Evolutionary conservation across 2,113 vertebrate genomes (phyloP).

Genomic region (Ceyx melanurus): DNA sequence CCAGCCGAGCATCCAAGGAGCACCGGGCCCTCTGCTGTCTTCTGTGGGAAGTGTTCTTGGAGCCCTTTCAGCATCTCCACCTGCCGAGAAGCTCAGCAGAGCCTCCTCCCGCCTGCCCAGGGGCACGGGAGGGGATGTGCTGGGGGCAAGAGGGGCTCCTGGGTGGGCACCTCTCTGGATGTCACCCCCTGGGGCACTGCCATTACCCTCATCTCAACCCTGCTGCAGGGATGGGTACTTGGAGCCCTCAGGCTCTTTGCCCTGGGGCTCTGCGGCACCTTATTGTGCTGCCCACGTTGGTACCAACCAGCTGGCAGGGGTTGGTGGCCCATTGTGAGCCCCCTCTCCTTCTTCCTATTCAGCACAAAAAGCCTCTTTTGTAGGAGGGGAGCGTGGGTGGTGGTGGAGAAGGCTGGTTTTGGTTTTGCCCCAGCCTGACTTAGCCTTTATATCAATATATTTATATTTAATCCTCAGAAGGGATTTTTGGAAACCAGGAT

Average conservation of each 20-base stretch:
- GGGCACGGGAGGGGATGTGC: accelerated
- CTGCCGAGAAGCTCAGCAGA: background rate
- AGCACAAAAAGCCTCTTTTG: background rate
- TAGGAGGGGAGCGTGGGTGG: background rate
- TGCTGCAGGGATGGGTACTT: background rate
- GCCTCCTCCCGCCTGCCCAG: background rate
- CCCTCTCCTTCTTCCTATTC: background rate
- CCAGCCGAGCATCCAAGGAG: background rate
- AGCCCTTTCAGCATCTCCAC: accelerated
- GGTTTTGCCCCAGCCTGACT: background rate
- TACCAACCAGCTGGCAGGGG: background rate
- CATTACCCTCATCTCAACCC: no score
- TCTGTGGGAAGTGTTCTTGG: background rate
- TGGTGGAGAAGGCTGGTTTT: background rate
- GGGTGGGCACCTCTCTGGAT: background rate
- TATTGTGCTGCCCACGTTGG: background rate
- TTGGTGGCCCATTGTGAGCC: background rate
- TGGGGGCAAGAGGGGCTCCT: background rate
- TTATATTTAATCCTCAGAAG: background rate
- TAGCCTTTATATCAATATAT: no score
- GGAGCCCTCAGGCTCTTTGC: background rate
- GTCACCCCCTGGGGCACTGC: background rate
- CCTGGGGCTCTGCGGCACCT: background rate
- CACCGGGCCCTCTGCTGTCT: background rate
- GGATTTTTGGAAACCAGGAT: background rate